Evolutionary conservation across 1,140 invertebrate genomes (phyloP).

Genomic region (Drosophila pseudoobscura): DNA sequence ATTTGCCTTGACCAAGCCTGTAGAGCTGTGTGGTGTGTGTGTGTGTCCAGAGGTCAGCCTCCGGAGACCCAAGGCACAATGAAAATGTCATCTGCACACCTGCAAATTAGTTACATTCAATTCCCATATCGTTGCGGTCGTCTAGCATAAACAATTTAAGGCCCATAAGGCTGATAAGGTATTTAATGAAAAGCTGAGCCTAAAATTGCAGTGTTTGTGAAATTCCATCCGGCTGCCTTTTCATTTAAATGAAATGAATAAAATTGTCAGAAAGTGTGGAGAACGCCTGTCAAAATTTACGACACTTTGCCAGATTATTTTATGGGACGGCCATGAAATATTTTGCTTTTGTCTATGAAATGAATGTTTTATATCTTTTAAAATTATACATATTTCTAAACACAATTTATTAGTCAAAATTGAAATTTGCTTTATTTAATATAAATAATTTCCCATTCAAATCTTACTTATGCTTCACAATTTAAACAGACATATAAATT

Average conservation of each 20-base stretch:
- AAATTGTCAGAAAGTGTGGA: conserved; percentile 39
- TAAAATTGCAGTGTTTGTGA: conserved; percentile 3
- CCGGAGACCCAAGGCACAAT: conserved; percentile 10
- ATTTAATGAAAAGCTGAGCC: neutral
- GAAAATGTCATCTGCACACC: conserved; percentile 43
- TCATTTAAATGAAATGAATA: conserved; percentile 48
- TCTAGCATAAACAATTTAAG: conserved; percentile 13
- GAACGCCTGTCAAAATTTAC: conserved; percentile 30
- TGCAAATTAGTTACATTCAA: conserved; percentile 47
- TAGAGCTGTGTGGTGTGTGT: neutral
- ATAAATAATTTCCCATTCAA: no score
- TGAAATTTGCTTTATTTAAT: no score
- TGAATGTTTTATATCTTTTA: no score
- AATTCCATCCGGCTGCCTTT: conserved; percentile 4
- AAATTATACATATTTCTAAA: no score
- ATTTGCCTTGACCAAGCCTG: conserved; percentile 1
- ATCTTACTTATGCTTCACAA: no score
- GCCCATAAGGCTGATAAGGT: conserved; percentile 20
- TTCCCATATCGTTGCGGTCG: conserved; percentile 1
- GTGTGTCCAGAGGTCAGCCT: neutral
- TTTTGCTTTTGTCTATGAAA: conserved; percentile 8
- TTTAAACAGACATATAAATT: conserved; percentile 1
- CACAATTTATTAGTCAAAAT: no score
- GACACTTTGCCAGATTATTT: conserved; percentile 15
- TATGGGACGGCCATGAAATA: conserved; percentile 10